A percentile compares a stretch with the other conserved stretches of the same genome.
Evolutionary conservation across 2,888 invertebrate genomes (phyloP).

Genomic region (Apoda limacodes): DNA sequence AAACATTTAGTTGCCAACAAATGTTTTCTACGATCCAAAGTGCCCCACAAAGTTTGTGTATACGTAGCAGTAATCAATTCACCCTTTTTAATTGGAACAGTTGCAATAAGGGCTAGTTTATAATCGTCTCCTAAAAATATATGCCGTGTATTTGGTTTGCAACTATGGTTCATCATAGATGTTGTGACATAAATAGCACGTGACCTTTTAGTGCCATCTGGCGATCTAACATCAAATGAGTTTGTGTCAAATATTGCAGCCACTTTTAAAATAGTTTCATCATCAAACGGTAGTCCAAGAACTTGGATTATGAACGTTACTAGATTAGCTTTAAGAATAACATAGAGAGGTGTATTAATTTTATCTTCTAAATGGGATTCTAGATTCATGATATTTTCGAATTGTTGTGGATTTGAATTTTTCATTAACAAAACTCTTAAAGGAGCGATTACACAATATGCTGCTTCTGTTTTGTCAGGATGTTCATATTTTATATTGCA

Average conservation of each 20-base stretch:
- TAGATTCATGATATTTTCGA: conserved; percentile 61
- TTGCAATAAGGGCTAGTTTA: conserved; percentile 73
- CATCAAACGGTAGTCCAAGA: conserved; percentile 65
- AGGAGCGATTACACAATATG: conserved; percentile 76
- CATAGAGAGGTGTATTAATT: conserved; percentile 69
- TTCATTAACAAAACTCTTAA: conserved; percentile 74
- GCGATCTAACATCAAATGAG: conserved; percentile 74
- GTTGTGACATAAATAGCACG: conserved; percentile 75
- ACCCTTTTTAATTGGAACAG: conserved; percentile 74
- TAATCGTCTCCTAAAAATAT: conserved; percentile 71
- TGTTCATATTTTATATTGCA: conserved; percentile 63
- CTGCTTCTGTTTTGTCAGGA: conserved; percentile 63
- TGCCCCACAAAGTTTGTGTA: conserved; percentile 78
- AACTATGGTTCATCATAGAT: conserved; percentile 79
- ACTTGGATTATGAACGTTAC: conserved; percentile 72
- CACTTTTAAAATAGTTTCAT: conserved; percentile 69
- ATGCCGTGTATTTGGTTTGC: conserved; percentile 79
- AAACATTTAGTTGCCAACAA: conserved; percentile 75
- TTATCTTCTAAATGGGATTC: conserved; percentile 74
- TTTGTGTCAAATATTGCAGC: conserved; percentile 81
- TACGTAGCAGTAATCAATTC: conserved; percentile 76
- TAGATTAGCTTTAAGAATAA: conserved; percentile 70
- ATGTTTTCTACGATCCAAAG: conserved; percentile 73
- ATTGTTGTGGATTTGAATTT: conserved; percentile 62
- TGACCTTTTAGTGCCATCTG: conserved; percentile 57